Evolutionary conservation across 1,140 invertebrate species (phyloP).

Genomic region (Euura lappo): DNA sequence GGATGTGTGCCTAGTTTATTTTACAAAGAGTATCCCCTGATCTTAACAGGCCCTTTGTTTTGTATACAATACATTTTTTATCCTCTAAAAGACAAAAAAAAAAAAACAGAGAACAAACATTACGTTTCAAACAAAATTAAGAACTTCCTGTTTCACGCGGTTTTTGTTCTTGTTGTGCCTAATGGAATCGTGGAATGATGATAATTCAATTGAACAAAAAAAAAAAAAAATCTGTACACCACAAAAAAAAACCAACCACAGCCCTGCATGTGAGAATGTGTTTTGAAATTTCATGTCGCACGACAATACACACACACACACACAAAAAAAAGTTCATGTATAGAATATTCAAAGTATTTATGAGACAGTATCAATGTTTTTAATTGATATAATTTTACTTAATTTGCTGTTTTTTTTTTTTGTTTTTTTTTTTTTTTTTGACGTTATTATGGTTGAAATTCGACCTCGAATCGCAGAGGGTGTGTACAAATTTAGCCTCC

Average conservation of each 20-base stretch:
- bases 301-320: neutral
- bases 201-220: neutral
- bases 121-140: neutral
- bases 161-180: slow-evolving; percentile 12
- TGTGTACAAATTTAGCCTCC: neutral
- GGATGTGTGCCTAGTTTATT: neutral
- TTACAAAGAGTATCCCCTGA: neutral
- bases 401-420: slow-evolving; percentile 10
- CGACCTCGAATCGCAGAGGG: neutral
- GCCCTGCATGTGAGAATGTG: neutral
- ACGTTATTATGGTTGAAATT: neutral
- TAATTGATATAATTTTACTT: too few relatives aligned
- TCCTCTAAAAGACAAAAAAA: neutral
- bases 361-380: too few relatives aligned
- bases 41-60: neutral
- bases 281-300: neutral
- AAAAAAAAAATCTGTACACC: neutral
- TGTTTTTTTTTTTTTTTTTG: slow-evolving; percentile 28
- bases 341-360: too few relatives aligned
- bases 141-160: too few relatives aligned
- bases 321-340: neutral
- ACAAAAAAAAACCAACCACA: neutral
- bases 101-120: neutral
- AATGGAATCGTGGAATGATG: slow-evolving; percentile 21
- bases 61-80: neutral